phyloP scores from a whole-genome alignment of 37 sponge, comb jelly and placozoan genomes.

The Beroe ovata region DNA sequence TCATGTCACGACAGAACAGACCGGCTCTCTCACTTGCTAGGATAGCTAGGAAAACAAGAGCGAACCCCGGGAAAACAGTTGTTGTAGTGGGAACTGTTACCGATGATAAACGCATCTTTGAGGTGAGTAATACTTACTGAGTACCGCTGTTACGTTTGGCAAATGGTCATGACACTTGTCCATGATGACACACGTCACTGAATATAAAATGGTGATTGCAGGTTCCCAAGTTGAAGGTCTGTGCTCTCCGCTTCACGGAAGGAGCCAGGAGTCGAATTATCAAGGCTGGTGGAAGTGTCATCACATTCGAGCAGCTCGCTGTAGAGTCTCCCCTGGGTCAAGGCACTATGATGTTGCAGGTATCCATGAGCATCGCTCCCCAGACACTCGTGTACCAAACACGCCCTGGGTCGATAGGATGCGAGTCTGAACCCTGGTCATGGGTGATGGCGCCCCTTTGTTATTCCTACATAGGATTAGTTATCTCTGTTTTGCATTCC shows the following conservation, averaged over 20 bases:
- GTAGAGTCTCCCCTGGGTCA: constrained; percentile 88
- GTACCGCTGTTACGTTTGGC: no score
- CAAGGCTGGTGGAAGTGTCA: constrained; percentile 91
- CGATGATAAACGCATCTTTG: constrained; percentile 82
- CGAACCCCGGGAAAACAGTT: constrained; percentile 77
- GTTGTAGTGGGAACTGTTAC: constrained; percentile 97
- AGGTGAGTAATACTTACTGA: no score
- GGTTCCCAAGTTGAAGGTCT: constrained; percentile 85
- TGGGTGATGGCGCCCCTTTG: not conserved
- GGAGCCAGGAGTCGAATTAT: constrained; percentile 90
- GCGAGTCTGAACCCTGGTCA: constrained; percentile 11
- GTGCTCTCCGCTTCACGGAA: constrained; percentile 90
- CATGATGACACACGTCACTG: not conserved
- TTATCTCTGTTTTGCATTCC: no score
- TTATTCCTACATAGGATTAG: constrained; percentile 1
- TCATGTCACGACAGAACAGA: constrained; percentile 90
- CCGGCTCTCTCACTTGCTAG: constrained; percentile 92
- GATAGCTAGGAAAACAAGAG: constrained; percentile 74
- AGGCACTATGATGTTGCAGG: constrained; percentile 95
- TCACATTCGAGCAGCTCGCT: constrained; percentile 99
- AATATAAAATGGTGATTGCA: not conserved
- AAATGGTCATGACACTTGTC: not conserved
- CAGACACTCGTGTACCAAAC: not conserved
- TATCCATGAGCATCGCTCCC: constrained; percentile 56
- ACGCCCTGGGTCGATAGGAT: constrained; percentile 40